These are phyloP conservation scores for Selenia dentaria DNA, from an alignment of 2,888 invertebrate species.

Conservation along the genomic window DNA sequence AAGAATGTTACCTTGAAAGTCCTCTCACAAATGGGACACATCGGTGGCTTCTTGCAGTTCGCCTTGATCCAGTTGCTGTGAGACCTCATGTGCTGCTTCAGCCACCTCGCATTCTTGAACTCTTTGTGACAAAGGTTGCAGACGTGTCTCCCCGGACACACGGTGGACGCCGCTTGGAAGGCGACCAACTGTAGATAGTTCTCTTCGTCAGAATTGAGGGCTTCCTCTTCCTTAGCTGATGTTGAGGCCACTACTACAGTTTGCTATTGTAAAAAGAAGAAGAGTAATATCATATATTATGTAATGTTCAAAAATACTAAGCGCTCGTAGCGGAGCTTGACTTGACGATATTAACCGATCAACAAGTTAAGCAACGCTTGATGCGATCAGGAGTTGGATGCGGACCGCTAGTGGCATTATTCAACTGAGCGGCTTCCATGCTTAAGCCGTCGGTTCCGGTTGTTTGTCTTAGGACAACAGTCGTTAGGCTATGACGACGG, in stretches of 20 bases:
- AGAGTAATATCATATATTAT: too few relatives aligned
- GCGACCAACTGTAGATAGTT: slow-evolving; percentile 75
- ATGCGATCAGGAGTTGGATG: too few relatives aligned
- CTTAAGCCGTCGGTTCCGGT: too few relatives aligned
- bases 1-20: slow-evolving; percentile 86
- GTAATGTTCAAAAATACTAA: too few relatives aligned
- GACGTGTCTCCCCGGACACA: slow-evolving; percentile 83
- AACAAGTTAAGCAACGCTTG: too few relatives aligned
- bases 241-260: slow-evolving; percentile 15
- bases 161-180: slow-evolving; percentile 79
- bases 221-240: slow-evolving; percentile 53
- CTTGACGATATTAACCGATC: too few relatives aligned
- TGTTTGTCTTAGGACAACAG: too few relatives aligned
- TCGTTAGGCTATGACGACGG: too few relatives aligned
- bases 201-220: slow-evolving; percentile 71
- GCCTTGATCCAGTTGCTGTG: slow-evolving; percentile 87
- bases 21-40: slow-evolving; percentile 85
- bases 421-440: too few relatives aligned
- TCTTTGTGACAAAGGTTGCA: slow-evolving; percentile 87
- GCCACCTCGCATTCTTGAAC: slow-evolving; percentile 85
- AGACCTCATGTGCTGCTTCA: slow-evolving; percentile 86
- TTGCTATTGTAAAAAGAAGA: slow-evolving; percentile 15
- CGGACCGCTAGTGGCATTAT: too few relatives aligned
- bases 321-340: too few relatives aligned
- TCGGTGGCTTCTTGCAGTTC: slow-evolving; percentile 87